Evolutionary conservation across 2,797 vertebrate species (phyloP), one percentile per base, ranked within the genome.

Genomic region (Premnoplex brunnescens): DNA sequence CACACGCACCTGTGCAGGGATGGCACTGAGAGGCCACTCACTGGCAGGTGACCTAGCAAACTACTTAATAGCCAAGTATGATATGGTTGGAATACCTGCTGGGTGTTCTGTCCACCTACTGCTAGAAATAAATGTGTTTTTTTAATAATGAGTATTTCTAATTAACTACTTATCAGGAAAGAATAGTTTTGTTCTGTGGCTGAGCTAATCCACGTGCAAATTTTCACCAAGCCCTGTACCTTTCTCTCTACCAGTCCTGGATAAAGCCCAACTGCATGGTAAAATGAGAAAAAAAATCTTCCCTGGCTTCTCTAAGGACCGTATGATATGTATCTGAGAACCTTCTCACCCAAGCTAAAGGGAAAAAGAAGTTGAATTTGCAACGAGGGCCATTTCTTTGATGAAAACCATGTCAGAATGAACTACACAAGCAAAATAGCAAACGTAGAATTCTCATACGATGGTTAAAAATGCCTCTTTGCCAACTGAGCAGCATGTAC

Each of bases 1-100:
- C 8, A 2, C 0, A 10, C 51, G 32, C 51, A 52, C 30, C 34
- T 49, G 19, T 4, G 15, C 1, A 2, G 19, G 21, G n/a, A 48
- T 9, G 37, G 55, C 73, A 36, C 51, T 9, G 10, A 56, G 28
- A 78, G 39, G 60, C 32, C 27, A 18, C 46, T 20, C 32, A 7
- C n/a, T 59, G 67, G 16, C 44, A 48, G 7, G 6, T 14, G 3
- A 93, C 21, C 28, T 27, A 43, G 30, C 9, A 83, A 69, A 49
- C 49, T 5, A 20, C 17, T 63, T 26, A 37, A 27, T 9, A 76
- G 55, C 44, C 46, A 59, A 64, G 75, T 3, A 13, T 3, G 14
- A 79, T 64, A 0, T 41, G 4, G 37, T 14, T 54, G 21, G 32
- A 72, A 68, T 10, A 56, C 11, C 39, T 62, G 43, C 9, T 10